Percentiles rank a stretch among this genome's conserved stretches.
Conservation (phyloP, 1,140 invertebrate species). For the roundworm (Caenorhabditis elegans) region DNA sequence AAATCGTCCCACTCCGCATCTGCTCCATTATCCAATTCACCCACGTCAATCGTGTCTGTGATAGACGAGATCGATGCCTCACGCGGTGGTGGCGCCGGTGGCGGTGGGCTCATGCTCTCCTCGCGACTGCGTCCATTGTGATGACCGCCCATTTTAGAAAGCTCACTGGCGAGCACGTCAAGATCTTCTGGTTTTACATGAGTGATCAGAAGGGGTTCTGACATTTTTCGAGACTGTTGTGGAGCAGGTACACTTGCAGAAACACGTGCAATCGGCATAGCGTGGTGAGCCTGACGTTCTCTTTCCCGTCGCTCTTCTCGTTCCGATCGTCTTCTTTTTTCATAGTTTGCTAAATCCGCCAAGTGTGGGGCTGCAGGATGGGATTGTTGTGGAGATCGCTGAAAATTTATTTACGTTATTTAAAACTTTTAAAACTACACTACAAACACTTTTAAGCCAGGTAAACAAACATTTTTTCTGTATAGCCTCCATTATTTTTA, state of each 20-base stretch:
- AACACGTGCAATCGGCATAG: conserved; percentile 35
- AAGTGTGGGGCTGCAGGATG: conserved; percentile 59
- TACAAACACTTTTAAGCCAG: too few species aligned
- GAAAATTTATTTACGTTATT: too few species aligned
- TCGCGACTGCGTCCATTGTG: not conserved
- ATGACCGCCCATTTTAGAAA: conserved; percentile 57
- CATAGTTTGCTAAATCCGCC: conserved; percentile 57
- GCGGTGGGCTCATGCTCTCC: conserved; percentile 71
- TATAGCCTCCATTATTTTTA: too few species aligned
- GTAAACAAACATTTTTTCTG: too few species aligned
- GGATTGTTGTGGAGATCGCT: conserved; percentile 46
- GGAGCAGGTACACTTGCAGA: conserved; percentile 30
- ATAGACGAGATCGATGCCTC: conserved; percentile 52
- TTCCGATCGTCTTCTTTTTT: conserved; percentile 55
- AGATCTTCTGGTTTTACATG: conserved; percentile 60
- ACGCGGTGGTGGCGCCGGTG: conserved; percentile 79
- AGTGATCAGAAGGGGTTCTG: conserved; percentile 53
- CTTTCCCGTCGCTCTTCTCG: conserved; percentile 47
- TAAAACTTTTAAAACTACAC: too few species aligned
- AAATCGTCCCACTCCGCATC: conserved; percentile 21
- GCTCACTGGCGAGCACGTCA: conserved; percentile 60
- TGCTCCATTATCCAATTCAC: conserved; percentile 28
- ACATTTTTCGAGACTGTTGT: conserved; percentile 60
- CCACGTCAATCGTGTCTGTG: not conserved
- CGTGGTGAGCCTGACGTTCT: conserved; percentile 24